Percentiles rank a stretch among this genome's conserved stretches.
These are phyloP conservation scores for Gavia stellata DNA, from an alignment of 2,113 vertebrate species.

Conservation along the genomic window DNA sequence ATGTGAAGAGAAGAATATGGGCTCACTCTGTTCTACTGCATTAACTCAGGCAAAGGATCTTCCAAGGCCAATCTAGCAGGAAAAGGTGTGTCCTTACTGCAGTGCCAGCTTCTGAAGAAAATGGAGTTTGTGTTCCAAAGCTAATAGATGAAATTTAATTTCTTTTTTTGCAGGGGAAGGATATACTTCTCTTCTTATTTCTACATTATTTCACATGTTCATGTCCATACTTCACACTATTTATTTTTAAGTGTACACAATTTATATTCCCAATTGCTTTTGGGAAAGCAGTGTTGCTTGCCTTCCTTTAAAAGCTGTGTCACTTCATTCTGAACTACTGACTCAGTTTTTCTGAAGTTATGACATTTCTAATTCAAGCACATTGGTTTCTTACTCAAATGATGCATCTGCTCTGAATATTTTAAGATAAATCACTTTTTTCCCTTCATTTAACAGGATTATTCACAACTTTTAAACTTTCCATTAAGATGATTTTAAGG, in stretches of 20 bases:
- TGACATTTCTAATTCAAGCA: neutral
- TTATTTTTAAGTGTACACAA: neutral
- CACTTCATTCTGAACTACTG: neutral
- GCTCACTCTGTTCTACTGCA: neutral
- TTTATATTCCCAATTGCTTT: neutral
- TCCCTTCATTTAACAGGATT: neutral
- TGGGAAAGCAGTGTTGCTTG: neutral
- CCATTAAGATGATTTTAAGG: neutral
- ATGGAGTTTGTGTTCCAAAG: neutral
- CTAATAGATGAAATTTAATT: neutral
- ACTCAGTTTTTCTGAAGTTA: slow-evolving; percentile 17
- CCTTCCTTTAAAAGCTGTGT: neutral
- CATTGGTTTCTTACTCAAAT: neutral
- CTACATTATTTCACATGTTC: neutral
- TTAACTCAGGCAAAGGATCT: neutral
- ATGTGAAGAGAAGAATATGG: neutral
- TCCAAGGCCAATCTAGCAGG: neutral
- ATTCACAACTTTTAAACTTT: neutral
- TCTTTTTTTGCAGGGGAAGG: neutral
- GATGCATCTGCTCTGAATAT: neutral
- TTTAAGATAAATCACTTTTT: neutral
- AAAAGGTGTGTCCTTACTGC: neutral
- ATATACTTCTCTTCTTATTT: neutral
- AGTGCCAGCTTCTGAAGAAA: neutral
- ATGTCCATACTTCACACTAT: neutral